phyloP scores from a whole-genome alignment of 2,888 invertebrate species.

The Parnassius mnemosyne region DNA sequence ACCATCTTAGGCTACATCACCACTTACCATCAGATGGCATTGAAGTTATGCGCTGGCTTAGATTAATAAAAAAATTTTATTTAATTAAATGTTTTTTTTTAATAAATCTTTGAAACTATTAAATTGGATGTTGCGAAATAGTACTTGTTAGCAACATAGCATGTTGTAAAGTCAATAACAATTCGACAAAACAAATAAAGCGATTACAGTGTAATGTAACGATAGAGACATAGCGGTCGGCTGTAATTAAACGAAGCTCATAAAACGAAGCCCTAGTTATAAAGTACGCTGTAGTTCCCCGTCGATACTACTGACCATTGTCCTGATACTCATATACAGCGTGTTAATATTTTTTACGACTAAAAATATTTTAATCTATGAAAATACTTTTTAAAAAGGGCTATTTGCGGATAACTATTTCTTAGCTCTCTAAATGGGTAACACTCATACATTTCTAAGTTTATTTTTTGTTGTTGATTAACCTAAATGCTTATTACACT shows the following conservation, averaged over 20 bases:
- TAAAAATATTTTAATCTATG: not conserved
- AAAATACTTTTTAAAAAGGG: not conserved
- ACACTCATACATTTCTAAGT: too few relatives aligned
- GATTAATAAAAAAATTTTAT: too few relatives aligned
- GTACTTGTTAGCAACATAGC: not conserved
- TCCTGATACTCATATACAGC: slow-evolving; percentile 31
- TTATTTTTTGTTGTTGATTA: too few relatives aligned
- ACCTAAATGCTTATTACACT: too few relatives aligned
- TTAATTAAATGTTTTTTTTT: too few relatives aligned
- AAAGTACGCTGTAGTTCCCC: slow-evolving; percentile 43
- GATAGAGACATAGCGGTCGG: slow-evolving; percentile 41
- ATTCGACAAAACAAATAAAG: slow-evolving; percentile 20
- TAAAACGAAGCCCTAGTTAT: slow-evolving; percentile 57
- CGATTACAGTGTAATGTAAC: slow-evolving; percentile 27
- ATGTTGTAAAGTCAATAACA: slow-evolving; percentile 2
- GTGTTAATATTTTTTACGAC: slow-evolving; percentile 16
- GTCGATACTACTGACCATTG: slow-evolving; percentile 31
- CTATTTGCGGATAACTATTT: too few relatives aligned
- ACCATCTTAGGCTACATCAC: too few relatives aligned
- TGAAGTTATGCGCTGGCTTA: too few relatives aligned
- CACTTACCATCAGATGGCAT: too few relatives aligned
- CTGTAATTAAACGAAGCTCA: slow-evolving; percentile 58
- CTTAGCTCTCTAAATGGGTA: too few relatives aligned
- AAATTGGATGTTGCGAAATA: too few relatives aligned
- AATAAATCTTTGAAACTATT: too few relatives aligned